Evolutionary conservation across 2,888 invertebrate species (phyloP).

Genomic region (Rhingia campestris): DNA sequence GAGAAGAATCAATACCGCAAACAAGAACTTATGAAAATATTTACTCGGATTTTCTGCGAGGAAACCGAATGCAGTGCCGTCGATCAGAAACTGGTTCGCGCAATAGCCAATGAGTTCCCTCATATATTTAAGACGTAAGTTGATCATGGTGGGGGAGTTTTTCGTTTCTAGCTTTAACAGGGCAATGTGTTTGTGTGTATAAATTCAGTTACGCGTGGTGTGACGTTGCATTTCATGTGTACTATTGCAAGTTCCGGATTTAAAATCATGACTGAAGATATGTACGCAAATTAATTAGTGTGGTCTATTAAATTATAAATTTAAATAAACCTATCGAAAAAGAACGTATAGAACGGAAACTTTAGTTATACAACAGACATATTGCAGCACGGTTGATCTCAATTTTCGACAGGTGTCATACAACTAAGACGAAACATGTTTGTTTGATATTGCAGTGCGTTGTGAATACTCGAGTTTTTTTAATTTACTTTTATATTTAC

Average conservation of each 20-base stretch:
- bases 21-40: slow-evolving; percentile 92
- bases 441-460: slow-evolving; percentile 30
- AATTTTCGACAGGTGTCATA: slow-evolving; percentile 8
- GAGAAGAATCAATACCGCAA: slow-evolving; percentile 90
- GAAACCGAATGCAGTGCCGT: slow-evolving; percentile 89
- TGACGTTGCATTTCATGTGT: too few species aligned
- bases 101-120: slow-evolving; percentile 93
- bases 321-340: too few species aligned
- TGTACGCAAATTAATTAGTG: too few species aligned
- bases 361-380: slow-evolving; percentile 33
- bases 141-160: slow-evolving; percentile 10
- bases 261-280: too few species aligned
- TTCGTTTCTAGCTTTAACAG: slow-evolving; percentile 24
- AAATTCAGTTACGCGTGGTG: slow-evolving; percentile 9
- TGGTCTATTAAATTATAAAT: too few species aligned
- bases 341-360: not conserved
- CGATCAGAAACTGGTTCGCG: slow-evolving; percentile 90
- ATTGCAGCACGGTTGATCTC: slow-evolving; percentile 14
- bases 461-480: slow-evolving; percentile 42
- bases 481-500: slow-evolving; percentile 8
- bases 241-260: too few species aligned
- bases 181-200: slow-evolving; percentile 53
- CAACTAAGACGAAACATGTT: not conserved
- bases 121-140: slow-evolving; percentile 87
- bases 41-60: slow-evolving; percentile 93